Percentiles rank a stretch among this genome's conserved stretches.
phyloP scores from a whole-genome alignment of 2,113 vertebrate genomes.

The Plestiodon gilberti region DNA sequence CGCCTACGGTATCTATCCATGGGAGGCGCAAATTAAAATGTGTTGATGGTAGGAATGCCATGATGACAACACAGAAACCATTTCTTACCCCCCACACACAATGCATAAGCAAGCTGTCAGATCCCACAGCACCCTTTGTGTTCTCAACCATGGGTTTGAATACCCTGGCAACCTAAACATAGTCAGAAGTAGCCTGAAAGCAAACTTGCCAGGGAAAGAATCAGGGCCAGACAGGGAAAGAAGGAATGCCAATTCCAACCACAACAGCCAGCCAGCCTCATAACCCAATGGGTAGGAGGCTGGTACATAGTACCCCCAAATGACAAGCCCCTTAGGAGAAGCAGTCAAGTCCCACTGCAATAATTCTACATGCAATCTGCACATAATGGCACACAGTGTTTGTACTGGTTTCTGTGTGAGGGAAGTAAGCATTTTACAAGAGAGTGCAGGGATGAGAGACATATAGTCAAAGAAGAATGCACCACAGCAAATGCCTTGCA shows the following conservation, averaged over 20 bases:
- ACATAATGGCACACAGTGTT: not conserved
- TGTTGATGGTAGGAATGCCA: not conserved
- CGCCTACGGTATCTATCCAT: not conserved
- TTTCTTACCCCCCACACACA: not conserved
- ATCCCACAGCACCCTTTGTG: not conserved
- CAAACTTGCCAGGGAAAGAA: not conserved
- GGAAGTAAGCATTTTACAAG: not conserved
- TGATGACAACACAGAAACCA: not conserved
- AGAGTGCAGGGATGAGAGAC: not conserved
- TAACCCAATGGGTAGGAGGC: not conserved
- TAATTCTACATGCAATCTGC: not conserved
- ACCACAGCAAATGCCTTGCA: not conserved
- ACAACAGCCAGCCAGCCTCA: not conserved
- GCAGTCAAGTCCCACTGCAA: not conserved
- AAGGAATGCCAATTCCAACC: not conserved
- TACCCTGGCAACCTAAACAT: not conserved
- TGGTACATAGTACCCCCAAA: not conserved
- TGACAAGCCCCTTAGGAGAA: not conserved
- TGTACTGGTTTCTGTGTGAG: not conserved
- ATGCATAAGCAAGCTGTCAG: not conserved
- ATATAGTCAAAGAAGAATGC: not conserved
- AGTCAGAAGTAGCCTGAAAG: not conserved
- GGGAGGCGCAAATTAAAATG: not conserved
- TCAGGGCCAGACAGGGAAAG: not conserved
- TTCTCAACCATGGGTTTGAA: not conserved